A percentile compares a stretch with the other conserved stretches of the same genome.
phyloP scores from a whole-genome alignment of 1,140 invertebrate genomes.

The Cotesia vestalis region DNA sequence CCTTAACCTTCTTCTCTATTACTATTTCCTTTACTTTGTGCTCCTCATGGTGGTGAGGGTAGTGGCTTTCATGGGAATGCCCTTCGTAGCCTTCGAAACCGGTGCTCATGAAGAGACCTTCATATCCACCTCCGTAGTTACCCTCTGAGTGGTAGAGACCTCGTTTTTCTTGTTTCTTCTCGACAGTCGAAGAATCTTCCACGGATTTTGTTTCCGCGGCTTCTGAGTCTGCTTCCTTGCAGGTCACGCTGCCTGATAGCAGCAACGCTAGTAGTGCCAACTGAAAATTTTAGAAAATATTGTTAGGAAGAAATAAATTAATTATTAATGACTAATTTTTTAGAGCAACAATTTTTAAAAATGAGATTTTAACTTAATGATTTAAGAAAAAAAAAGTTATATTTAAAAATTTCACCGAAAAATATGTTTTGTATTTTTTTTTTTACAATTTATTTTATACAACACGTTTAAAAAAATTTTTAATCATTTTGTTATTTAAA shows the following conservation, averaged over 20 bases:
- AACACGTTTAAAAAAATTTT: too few species aligned
- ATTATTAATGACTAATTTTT: background rate
- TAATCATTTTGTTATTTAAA: too few species aligned
- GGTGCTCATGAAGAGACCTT: constrained; percentile 42
- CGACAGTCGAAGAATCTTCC: constrained; percentile 44
- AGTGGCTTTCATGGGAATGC: constrained; percentile 23
- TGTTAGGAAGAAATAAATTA: background rate
- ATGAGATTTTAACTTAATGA: background rate
- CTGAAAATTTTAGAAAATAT: too few species aligned
- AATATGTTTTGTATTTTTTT: too few species aligned
- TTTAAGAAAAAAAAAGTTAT: too few species aligned
- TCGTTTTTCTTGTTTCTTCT: constrained; percentile 72
- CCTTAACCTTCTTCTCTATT: constrained; percentile 72
- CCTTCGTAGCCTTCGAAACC: constrained; percentile 49
- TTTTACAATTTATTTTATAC: too few species aligned
- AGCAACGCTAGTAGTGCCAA: constrained; percentile 54
- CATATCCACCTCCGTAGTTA: constrained; percentile 49
- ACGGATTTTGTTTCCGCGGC: constrained; percentile 59
- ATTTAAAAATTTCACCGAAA: too few species aligned
- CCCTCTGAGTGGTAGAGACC: constrained; percentile 67
- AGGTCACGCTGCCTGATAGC: constrained; percentile 59
- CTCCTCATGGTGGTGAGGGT: constrained; percentile 48
- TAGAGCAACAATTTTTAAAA: background rate
- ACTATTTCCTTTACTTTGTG: constrained; percentile 66
- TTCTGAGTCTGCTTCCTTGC: constrained; percentile 65